Conservation (phyloP, 2,888 invertebrate species). For the Exocentrus adspersus region DNA sequence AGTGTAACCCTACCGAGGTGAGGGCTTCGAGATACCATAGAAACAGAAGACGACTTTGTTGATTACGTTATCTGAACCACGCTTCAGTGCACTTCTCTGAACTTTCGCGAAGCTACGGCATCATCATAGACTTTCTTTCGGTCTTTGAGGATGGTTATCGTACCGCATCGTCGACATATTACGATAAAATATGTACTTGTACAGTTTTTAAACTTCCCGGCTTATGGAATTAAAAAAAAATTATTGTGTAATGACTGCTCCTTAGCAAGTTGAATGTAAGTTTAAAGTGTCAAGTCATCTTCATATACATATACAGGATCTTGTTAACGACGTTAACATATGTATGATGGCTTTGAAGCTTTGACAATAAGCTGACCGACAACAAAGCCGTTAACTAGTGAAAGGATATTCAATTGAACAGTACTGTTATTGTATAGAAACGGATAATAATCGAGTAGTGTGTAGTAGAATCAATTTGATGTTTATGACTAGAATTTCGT, state of each 20-base stretch:
- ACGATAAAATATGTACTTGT: too few relatives aligned
- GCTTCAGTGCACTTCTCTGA: conserved; percentile 12
- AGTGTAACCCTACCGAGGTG: conserved; percentile 10
- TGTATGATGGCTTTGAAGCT: not conserved
- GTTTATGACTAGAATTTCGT: too few relatives aligned
- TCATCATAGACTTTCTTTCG: too few relatives aligned
- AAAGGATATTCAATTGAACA: not conserved
- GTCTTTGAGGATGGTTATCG: too few relatives aligned
- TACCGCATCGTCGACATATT: too few relatives aligned
- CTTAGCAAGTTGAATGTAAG: not conserved
- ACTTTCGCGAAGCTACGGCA: not conserved
- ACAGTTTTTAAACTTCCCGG: too few relatives aligned
- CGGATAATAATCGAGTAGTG: too few relatives aligned
- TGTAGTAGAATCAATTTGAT: too few relatives aligned
- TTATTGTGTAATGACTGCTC: too few relatives aligned
- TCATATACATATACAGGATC: not conserved
- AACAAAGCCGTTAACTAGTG: not conserved
- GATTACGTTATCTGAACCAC: conserved; percentile 15
- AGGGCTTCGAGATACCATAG: not conserved
- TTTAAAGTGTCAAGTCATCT: conserved; percentile 2
- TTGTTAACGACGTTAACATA: not conserved
- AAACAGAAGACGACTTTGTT: conserved; percentile 11
- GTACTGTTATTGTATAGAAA: not conserved
- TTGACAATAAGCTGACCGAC: conserved; percentile 7
- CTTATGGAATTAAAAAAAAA: too few relatives aligned